Evolutionary conservation across 2,888 invertebrate species (phyloP).

Genomic region (Dusona sp.): DNA sequence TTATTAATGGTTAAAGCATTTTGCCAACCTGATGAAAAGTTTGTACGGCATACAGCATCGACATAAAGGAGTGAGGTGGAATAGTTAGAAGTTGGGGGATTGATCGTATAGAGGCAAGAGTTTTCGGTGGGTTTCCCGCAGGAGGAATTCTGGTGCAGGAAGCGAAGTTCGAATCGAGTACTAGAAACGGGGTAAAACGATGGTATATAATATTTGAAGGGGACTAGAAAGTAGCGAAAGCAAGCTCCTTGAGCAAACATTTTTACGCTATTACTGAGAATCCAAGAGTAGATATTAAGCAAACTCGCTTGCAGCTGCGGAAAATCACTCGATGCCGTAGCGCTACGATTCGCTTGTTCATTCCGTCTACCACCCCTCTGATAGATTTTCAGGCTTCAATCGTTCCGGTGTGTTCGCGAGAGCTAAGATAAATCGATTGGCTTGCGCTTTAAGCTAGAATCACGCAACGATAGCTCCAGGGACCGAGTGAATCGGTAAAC

Average conservation of each 20-base stretch:
- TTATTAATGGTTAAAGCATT: constrained; percentile 59
- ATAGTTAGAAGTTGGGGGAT: constrained; percentile 49
- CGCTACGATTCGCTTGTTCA: constrained; percentile 45
- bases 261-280: constrained; percentile 81
- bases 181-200: constrained; percentile 36
- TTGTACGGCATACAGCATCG: constrained; percentile 77
- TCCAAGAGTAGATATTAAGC: constrained; percentile 81
- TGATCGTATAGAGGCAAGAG: constrained; percentile 17
- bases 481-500: constrained; percentile 47
- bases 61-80: constrained; percentile 45
- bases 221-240: constrained; percentile 44
- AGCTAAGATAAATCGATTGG: constrained; percentile 65
- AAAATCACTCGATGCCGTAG: constrained; percentile 71
- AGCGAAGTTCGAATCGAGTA: constrained; percentile 52
- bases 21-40: constrained; percentile 73
- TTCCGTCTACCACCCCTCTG: background rate
- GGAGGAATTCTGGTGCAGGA: constrained; percentile 30
- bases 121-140: constrained; percentile 26
- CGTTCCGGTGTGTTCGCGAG: constrained; percentile 50
- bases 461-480: constrained; percentile 62
- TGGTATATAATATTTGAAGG: constrained; percentile 16
- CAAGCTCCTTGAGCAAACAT: constrained; percentile 80
- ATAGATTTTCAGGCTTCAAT: constrained; percentile 34
- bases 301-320: constrained; percentile 76
- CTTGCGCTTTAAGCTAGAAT: constrained; percentile 50